These are phyloP conservation scores for Neogobius melanostomus DNA, from an alignment of 2,113 vertebrate species.

Conservation along the genomic window DNA sequence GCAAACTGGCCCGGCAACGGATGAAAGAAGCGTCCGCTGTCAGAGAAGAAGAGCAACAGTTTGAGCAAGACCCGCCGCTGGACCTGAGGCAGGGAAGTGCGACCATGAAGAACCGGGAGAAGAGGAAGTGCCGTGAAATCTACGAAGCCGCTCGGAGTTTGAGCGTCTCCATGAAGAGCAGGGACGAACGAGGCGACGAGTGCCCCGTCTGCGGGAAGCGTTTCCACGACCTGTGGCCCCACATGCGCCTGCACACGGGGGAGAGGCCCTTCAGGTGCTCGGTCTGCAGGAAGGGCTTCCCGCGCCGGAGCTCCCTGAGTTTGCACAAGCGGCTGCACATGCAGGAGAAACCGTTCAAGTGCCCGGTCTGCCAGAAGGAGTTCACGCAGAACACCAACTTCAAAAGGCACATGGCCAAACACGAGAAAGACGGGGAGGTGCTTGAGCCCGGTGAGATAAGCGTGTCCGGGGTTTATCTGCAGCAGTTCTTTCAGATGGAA, in stretches of 20 bases:
- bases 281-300: neutral
- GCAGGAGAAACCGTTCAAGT: neutral
- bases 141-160: neutral
- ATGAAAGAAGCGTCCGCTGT: neutral
- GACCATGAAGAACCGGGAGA: neutral
- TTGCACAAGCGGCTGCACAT: neutral
- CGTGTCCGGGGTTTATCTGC: neutral
- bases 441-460: neutral
- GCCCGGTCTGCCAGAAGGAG: neutral
- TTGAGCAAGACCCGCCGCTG: too few species aligned
- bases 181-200: neutral
- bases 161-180: neutral
- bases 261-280: neutral
- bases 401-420: neutral
- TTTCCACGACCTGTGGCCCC: neutral
- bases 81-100: too few species aligned
- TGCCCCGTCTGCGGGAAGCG: neutral
- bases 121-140: neutral
- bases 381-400: neutral
- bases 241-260: neutral
- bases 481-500: neutral
- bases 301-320: neutral
- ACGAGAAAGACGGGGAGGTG: neutral
- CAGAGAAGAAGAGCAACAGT: too few species aligned
- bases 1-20: too few species aligned